Evolutionary conservation across 2,113 vertebrate species (phyloP).

Genomic region (Ciconia maguari): DNA sequence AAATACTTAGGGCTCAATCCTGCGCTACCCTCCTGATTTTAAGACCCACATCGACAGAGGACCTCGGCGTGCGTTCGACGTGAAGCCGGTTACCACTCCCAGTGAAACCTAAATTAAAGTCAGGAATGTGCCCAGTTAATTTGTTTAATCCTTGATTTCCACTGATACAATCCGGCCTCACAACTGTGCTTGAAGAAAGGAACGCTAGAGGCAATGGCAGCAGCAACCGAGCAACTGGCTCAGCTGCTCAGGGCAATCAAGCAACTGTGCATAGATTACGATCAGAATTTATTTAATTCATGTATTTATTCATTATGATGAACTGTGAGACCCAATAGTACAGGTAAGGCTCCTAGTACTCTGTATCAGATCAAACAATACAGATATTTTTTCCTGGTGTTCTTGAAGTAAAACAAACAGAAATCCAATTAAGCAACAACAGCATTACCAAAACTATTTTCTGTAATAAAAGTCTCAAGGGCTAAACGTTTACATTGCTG

Average conservation of each 20-base stretch:
- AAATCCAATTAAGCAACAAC: not conserved
- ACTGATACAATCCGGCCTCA: not conserved
- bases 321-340: not conserved
- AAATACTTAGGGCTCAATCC: not conserved
- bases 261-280: constrained; percentile 1
- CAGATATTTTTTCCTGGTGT: not conserved
- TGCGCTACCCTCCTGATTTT: not conserved
- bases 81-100: not conserved
- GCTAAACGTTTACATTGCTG: not conserved
- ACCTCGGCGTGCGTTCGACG: rapidly evolving
- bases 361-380: not conserved
- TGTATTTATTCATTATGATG: constrained; percentile 14
- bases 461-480: not conserved
- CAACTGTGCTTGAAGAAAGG: not conserved
- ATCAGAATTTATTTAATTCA: constrained; percentile 44
- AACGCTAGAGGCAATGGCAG: not conserved
- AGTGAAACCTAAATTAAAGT: not conserved
- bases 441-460: not conserved
- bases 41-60: rapidly evolving
- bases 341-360: not conserved
- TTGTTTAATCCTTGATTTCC: not conserved
- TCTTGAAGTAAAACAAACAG: constrained; percentile 25
- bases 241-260: not conserved
- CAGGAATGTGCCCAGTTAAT: not conserved
- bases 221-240: not conserved